Evolutionary conservation across 2,797 vertebrate genomes (phyloP).

Genomic region (Pangasius larnaudii): DNA sequence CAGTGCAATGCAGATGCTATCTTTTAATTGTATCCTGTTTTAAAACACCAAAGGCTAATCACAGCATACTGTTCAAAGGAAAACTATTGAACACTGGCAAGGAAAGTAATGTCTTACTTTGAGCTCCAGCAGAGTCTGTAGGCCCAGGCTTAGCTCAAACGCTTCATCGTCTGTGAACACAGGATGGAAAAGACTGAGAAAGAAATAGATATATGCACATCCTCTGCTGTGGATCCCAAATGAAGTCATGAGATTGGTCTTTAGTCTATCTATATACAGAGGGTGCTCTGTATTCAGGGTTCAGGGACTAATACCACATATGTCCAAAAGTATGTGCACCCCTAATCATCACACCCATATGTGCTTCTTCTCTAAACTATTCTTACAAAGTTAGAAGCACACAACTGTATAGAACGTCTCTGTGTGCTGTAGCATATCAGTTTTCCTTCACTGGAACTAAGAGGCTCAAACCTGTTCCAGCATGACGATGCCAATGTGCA

Average conservation of each 20-base stretch:
- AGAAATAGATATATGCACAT: conserved; percentile 22
- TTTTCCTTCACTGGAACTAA: not conserved
- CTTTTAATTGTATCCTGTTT: conserved; percentile 12
- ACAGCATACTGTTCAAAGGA: not conserved
- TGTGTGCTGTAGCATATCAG: not conserved
- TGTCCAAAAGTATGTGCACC: not conserved
- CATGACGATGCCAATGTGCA: too few species aligned
- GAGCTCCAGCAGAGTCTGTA: conserved; percentile 88
- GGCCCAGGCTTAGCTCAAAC: conserved; percentile 87
- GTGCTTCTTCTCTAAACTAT: not conserved
- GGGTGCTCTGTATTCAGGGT: conserved; percentile 19
- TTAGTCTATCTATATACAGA: conserved; percentile 19
- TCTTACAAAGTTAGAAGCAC: not conserved
- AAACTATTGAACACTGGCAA: not conserved
- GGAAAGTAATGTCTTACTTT: conserved; percentile 79
- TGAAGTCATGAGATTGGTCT: conserved; percentile 1
- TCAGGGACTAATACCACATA: not conserved
- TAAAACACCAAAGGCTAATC: not conserved
- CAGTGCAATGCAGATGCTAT: conserved; percentile 21
- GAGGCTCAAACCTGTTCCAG: not conserved
- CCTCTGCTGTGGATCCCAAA: not conserved
- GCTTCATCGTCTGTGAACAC: conserved; percentile 81
- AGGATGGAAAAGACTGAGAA: conserved; percentile 30
- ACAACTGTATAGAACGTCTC: not conserved
- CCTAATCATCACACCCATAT: not conserved